Percentiles rank a stretch among this genome's conserved stretches.
Evolutionary conservation across 2,113 vertebrate species (phyloP).

Genomic region (Hypocryptadius cinnamomeus): DNA sequence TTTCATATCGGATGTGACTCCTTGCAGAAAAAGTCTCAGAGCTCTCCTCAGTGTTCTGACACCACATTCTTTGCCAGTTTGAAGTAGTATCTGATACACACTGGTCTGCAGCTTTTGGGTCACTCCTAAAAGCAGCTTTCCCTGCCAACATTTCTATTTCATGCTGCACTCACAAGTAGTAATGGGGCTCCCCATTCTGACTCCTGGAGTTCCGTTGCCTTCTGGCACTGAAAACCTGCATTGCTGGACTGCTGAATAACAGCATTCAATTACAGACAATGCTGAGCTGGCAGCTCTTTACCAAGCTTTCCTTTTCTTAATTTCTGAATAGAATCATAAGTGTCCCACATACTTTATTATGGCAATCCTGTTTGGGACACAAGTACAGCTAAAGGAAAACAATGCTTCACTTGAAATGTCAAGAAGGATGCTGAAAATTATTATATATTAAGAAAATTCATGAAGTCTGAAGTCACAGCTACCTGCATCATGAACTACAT

Average conservation of each 20-base stretch:
- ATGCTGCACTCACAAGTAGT: neutral
- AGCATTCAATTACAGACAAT: neutral
- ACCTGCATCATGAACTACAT: neutral
- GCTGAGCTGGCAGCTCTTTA: neutral
- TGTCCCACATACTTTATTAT: neutral
- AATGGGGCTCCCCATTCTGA: neutral
- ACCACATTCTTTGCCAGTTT: neutral
- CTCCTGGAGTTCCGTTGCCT: neutral
- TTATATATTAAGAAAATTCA: neutral
- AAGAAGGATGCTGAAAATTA: neutral
- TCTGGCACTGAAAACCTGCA: neutral
- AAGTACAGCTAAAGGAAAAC: neutral
- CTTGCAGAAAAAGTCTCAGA: neutral
- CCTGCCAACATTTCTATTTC: neutral
- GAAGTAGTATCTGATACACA: neutral
- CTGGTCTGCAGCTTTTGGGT: neutral
- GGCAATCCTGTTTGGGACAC: neutral
- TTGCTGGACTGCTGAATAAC: neutral
- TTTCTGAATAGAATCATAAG: neutral
- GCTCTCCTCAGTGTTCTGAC: neutral
- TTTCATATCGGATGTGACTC: neutral
- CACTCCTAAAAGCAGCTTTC: neutral
- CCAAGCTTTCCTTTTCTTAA: neutral
- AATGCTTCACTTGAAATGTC: neutral
- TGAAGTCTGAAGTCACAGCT: neutral